phyloP scores from a whole-genome alignment of 2,888 invertebrate species.

The Drosophila tanythrix region DNA sequence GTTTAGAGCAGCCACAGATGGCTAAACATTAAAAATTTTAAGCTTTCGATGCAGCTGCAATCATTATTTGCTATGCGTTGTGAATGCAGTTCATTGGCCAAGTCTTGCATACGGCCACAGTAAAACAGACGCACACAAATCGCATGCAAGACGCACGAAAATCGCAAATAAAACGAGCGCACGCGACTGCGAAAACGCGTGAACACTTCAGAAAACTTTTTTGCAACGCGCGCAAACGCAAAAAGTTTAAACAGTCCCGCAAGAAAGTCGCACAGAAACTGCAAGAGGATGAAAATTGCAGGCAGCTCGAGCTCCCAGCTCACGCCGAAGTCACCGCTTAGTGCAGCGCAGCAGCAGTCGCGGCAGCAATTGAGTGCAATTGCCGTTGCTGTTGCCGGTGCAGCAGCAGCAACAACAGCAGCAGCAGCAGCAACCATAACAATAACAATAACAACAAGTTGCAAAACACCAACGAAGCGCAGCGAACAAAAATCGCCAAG shows the following conservation, averaged over 20 bases:
- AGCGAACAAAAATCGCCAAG: conserved; percentile 61
- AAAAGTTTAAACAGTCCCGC: conserved; percentile 84
- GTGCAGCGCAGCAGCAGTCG: conserved; percentile 45
- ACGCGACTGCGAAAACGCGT: conserved; percentile 68
- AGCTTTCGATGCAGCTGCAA: conserved; percentile 58
- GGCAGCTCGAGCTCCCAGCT: conserved; percentile 66
- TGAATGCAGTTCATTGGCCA: conserved; percentile 47
- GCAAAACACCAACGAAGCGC: conserved; percentile 69
- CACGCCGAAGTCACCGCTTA: conserved; percentile 49
- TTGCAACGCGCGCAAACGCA: conserved; percentile 80
- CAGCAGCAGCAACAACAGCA: conserved; percentile 52
- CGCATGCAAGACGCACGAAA: conserved; percentile 62
- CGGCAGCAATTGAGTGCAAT: conserved; percentile 70
- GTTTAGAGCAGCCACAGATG: conserved; percentile 62
- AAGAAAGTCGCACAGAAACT: conserved; percentile 85
- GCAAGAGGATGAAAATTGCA: conserved; percentile 84
- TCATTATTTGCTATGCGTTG: conserved; percentile 38
- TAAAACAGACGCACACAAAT: conserved; percentile 31
- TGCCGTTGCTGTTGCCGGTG: conserved; percentile 62
- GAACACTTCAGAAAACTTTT: conserved; percentile 44
- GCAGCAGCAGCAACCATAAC: conserved; percentile 43
- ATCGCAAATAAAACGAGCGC: conserved; percentile 65
- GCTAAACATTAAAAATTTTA: conserved; percentile 48
- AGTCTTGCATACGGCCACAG: conserved; percentile 19
- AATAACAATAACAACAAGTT: conserved; percentile 63